Evolutionary conservation across 2,797 vertebrate genomes (phyloP).

Genomic region (Eutrigla gurnardus): DNA sequence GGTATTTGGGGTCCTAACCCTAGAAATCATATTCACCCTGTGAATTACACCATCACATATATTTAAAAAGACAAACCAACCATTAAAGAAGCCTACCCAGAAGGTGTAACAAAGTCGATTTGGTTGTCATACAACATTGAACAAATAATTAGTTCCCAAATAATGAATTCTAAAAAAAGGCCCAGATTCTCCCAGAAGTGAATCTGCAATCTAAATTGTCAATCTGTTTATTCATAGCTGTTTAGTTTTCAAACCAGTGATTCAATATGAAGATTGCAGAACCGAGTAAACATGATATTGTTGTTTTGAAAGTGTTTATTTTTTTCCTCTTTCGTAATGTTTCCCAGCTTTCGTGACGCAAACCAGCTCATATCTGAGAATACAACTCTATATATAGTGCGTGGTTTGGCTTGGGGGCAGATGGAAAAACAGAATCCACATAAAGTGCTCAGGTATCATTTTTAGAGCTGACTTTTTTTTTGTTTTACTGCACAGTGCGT

Average conservation of each 20-base stretch:
- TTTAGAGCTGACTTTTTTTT: background rate
- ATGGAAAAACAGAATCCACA: background rate
- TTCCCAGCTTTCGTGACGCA: background rate
- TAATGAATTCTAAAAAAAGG: constrained; percentile 56
- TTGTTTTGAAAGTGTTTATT: constrained; percentile 33
- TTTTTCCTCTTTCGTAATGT: background rate
- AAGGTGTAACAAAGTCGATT: constrained; percentile 41
- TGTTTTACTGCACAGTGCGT: background rate
- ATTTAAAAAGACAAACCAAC: constrained; percentile 21
- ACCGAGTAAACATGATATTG: constrained; percentile 25
- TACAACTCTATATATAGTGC: background rate
- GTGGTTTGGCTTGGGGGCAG: background rate
- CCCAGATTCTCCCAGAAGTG: constrained; percentile 46
- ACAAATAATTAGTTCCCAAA: constrained; percentile 56
- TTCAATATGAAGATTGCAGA: constrained; percentile 42
- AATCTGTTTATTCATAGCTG: constrained; percentile 51
- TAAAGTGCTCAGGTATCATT: background rate
- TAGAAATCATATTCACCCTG: constrained; percentile 22
- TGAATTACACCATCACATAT: constrained; percentile 28
- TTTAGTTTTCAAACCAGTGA: constrained; percentile 45
- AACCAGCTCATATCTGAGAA: background rate
- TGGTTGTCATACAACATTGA: constrained; percentile 55
- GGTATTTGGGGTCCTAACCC: background rate
- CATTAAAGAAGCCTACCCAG: constrained; percentile 33
- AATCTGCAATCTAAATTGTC: constrained; percentile 50